phyloP scores from a whole-genome alignment of 2,113 vertebrate genomes.

The Antechinus stuartii region DNA sequence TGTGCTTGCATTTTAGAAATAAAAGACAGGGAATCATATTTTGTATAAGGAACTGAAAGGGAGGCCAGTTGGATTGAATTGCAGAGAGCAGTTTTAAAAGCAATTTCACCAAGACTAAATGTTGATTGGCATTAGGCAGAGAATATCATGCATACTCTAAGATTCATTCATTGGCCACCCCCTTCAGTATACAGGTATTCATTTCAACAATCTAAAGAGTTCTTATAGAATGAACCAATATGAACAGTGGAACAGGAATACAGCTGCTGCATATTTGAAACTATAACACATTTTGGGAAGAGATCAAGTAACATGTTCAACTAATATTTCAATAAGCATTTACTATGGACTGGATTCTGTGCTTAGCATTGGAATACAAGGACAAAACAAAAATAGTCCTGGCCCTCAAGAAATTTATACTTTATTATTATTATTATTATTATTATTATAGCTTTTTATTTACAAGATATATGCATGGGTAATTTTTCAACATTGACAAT shows the following conservation, averaged over 20 bases:
- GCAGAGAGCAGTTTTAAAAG: background rate
- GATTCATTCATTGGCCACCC: background rate
- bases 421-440: background rate
- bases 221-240: background rate
- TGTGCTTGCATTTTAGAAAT: background rate
- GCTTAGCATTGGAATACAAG: background rate
- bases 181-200: background rate
- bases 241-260: background rate
- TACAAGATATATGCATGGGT: too few species aligned
- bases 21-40: background rate
- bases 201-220: constrained; percentile 31
- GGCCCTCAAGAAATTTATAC: background rate
- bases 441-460: too few species aligned
- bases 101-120: background rate
- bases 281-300: background rate
- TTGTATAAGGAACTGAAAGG: background rate
- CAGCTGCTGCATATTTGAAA: background rate
- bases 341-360: background rate
- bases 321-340: background rate
- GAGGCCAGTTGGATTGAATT: background rate
- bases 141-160: background rate
- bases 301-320: background rate
- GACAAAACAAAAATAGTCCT: background rate
- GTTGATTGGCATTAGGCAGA: background rate
- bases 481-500: too few species aligned